These are phyloP conservation scores for Hyposoter didymator DNA, from an alignment of 2,888 invertebrate species.

Conservation along the genomic window DNA sequence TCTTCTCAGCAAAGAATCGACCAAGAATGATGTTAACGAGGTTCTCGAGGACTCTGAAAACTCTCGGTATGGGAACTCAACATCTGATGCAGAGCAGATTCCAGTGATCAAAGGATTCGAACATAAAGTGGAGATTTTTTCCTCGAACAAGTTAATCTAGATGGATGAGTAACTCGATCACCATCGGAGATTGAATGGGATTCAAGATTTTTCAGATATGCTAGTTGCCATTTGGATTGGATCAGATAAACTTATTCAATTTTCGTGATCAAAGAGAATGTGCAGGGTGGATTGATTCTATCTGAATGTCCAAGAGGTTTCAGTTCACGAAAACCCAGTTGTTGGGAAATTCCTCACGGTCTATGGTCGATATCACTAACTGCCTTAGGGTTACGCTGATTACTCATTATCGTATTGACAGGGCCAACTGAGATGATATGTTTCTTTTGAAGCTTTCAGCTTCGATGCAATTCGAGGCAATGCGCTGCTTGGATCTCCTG, in stretches of 20 bases:
- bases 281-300: background rate
- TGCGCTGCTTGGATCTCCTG: background rate
- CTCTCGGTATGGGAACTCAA: background rate
- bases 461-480: too few species aligned
- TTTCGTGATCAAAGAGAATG: background rate
- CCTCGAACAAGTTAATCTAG: background rate
- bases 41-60: background rate
- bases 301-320: background rate
- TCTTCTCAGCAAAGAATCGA: background rate
- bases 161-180: background rate
- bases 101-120: background rate
- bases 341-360: background rate
- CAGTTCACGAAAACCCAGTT: background rate
- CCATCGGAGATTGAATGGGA: background rate
- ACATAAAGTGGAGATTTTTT: background rate
- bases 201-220: background rate
- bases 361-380: too few species aligned
- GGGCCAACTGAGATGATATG: background rate
- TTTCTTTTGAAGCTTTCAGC: background rate
- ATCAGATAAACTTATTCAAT: background rate
- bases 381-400: background rate
- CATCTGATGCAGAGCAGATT: background rate
- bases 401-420: background rate
- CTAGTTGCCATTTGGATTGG: background rate
- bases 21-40: background rate